Conservation (phyloP, 2,888 invertebrate genomes). For the Amaurobius ferox region DNA sequence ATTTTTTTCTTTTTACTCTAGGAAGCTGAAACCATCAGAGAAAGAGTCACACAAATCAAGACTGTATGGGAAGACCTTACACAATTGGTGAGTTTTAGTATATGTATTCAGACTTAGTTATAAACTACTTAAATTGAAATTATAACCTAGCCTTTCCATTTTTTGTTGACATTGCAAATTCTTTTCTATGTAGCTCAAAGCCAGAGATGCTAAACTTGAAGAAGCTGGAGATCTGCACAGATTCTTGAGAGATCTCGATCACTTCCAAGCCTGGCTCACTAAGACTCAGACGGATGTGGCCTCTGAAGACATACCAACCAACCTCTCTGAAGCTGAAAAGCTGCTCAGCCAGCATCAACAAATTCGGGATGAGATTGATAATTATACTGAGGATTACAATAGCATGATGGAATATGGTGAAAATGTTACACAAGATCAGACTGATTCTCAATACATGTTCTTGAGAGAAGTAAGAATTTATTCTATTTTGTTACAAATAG, state of each 20-base stretch:
- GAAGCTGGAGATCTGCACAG: constrained; percentile 99
- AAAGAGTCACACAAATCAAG: constrained; percentile 93
- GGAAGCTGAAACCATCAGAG: constrained; percentile 91
- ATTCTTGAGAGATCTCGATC: constrained; percentile 98
- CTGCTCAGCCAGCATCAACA: constrained; percentile 97
- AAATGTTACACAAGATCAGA: constrained; percentile 92
- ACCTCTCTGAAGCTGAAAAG: constrained; percentile 96
- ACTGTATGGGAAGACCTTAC: constrained; percentile 97
- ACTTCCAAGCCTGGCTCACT: constrained; percentile 99
- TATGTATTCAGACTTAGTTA: too few relatives aligned
- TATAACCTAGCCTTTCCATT: background rate
- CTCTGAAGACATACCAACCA: constrained; percentile 95
- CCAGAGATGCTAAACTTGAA: constrained; percentile 97
- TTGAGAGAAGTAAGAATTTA: constrained; percentile 84
- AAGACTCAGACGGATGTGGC: constrained; percentile 99
- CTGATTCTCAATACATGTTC: constrained; percentile 99
- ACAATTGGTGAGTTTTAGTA: constrained; percentile 84
- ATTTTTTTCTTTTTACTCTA: constrained; percentile 30
- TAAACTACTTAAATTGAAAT: background rate
- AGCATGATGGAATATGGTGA: constrained; percentile 99
- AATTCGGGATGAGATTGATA: constrained; percentile 99
- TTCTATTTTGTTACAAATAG: background rate
- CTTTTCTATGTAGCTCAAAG: constrained; percentile 85
- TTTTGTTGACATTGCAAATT: background rate
- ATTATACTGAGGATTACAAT: constrained; percentile 97